Percentiles rank a stretch among this genome's conserved stretches.
Conservation (phyloP, 2,113 vertebrate species). For the Agelaius phoeniceus region DNA sequence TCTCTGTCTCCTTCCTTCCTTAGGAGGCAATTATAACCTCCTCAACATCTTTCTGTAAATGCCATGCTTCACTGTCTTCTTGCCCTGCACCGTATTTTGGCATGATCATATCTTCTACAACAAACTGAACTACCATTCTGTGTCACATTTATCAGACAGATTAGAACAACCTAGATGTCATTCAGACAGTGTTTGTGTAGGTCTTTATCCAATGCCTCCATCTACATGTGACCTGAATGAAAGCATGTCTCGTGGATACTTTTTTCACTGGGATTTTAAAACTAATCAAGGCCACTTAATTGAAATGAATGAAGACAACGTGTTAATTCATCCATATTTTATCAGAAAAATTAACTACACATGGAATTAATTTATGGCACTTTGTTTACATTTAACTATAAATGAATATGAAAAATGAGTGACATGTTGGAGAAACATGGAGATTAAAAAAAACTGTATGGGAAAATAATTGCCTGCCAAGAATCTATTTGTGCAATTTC, state of each 20-base stretch:
- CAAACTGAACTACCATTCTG: background rate
- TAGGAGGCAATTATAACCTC: background rate
- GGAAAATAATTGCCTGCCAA: conserved; percentile 8
- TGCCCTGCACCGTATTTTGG: background rate
- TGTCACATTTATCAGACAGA: background rate
- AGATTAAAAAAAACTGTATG: background rate
- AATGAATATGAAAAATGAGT: conserved; percentile 26
- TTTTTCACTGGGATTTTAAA: background rate
- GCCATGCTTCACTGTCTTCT: background rate
- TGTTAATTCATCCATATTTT: background rate
- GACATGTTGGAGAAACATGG: background rate
- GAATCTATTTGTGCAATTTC: background rate
- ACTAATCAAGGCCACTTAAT: background rate
- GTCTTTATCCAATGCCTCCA: background rate
- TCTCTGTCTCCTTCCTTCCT: background rate
- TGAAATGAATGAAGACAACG: background rate
- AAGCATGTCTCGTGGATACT: background rate
- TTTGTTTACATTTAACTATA: conserved; percentile 18
- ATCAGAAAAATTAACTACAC: background rate
- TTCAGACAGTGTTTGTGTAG: background rate
- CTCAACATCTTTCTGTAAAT: background rate
- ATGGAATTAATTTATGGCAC: conserved; percentile 24
- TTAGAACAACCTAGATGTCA: background rate
- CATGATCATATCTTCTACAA: background rate
- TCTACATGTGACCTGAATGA: background rate